Evolutionary conservation across 2,113 vertebrate species (phyloP), one percentile per base, ranked within the genome.

Genomic region (Lampris megalopsis): DNA sequence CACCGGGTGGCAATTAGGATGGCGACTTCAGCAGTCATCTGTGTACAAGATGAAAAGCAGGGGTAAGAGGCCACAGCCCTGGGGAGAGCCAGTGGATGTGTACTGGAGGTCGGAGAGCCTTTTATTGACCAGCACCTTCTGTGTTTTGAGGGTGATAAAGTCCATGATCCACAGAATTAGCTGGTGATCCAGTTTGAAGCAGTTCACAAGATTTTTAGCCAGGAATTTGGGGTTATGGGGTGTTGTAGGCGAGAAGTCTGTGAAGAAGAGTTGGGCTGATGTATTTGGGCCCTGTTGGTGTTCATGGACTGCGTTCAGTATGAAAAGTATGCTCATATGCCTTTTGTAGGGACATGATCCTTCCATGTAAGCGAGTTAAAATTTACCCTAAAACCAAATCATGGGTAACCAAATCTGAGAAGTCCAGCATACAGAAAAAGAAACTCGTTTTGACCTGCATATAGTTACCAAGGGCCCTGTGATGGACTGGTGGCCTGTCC

Each of bases 121-220:
- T 54, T 13, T 8, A 7, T 13, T 8, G 1, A 54, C 52, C 52
- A 13, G 52, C 52, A 13, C 11, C 6, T 54, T 54, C 52, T 54
- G 52, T 54, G 52, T 54, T 54, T 13, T 54, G 3, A 54, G 52
- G 52, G 52, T 54, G 52, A 54, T 7, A 13, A 54, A 54, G 52
- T 54, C 52, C 3, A 6, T 54, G 52, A 54, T 54, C 52, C 52
- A 54, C 52, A 54, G 52, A 54, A 54, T 54, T 54, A 54, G 52
- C 52, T 13, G 52, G 52, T 54, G 52, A 54, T 5, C 52, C 52
- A 13, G 52, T 7, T 54, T 5, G 52, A 54, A 54, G 52, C 52
- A 13, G 5, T 54, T 13, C 5, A 7, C n/a, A 13, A 7, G 52
- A 9, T 54, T 54, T 54, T 54, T 7, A 54, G 52, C 52, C 52